Evolutionary conservation across 2,113 vertebrate species (phyloP), one percentile per base, ranked within the genome.

Genomic region (Callipepla squamata): DNA sequence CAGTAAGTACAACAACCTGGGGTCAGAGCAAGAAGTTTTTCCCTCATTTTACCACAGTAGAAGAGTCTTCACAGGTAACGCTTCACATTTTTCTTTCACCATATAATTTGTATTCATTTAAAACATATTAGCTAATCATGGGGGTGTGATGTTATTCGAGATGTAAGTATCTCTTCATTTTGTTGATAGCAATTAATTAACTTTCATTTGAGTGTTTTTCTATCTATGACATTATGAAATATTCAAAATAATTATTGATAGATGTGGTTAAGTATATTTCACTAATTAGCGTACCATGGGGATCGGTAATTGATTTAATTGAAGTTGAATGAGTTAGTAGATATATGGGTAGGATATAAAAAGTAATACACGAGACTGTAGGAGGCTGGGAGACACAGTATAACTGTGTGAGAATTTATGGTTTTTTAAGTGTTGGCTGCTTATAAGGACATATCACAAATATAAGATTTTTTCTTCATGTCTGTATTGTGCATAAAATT

Each of bases 241-340:
- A 73, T 77, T 95, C 66, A 92, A 87, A 97, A 96, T 96, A 93
- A 89, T 95, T 96, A 93, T 94, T 96, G 74, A 95, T 94, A 92
- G 70, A 93, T 96, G 89, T 92, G 44, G 78, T 79, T 93, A 87
- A 94, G 83, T 93, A 83, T 95, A 91, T 94, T 94, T 91, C 73
- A 87, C 80, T 96, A 96, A 97, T 95, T 94, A 91, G 62, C 23
- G 51, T 9, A 1, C 88, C 90, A 66, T 92, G 58, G 95, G 87
- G 72, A 93, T 96, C 96, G 92, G 36, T 94, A 96, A 97, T 94
- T 96, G 83, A 87, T 95, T 95, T 95, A 96, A 96, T 91, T 95
- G 69, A 94, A 94, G 62, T 81, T 70, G 78, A 93, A 92, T 79
- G 80, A 94, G n/a, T 50, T 85, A 61, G 78, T 57, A 94, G 81